Base-by-base conservation (phyloP, 2,888 invertebrate genomes). In the Caenorhabditis becei region DNA sequence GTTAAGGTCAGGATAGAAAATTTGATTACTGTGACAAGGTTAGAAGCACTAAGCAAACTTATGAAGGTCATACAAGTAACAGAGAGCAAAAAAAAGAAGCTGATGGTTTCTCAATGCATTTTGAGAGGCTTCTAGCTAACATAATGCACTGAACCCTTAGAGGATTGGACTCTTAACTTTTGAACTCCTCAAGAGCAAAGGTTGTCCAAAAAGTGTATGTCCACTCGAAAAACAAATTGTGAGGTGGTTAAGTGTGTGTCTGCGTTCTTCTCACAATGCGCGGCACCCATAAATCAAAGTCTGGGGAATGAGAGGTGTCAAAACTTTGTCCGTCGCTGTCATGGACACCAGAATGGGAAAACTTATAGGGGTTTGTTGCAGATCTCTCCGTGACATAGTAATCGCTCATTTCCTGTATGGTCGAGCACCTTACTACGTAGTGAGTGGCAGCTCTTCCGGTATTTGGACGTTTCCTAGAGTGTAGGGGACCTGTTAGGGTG, bases 371-470 rank as follows among this genome's bases (percentile, higher is more conserved):
- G 32, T 44, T 7, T 72, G 59, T 53, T 63, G 63, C 63, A 63
- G 49, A 41, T 32, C 26, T 62, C 54, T 62, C 63, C 61, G 44
- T 75, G 75, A 75, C 75, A 75, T 53, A 75, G 59, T 67, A 75
- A 75, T 75, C 61, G 75, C 26, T 53, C 16, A 75, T 75, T 37
- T 75, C 75, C 75, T 49, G 58, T 47, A 16, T 20, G 41, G 14
- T 14, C 47, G 47, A 47, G 18, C 28, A n/a, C 18, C 28, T 56
- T 63, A 63, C 63, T 56, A 74, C 72, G 63, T 58, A 56, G 56
- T 47, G 63, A 44, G 51, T 37, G 37, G 37, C 54, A 32, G 54
- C 11, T 41, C 14, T 4, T 41, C 14, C 41, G 14, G 41, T 7
- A 32, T 32, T 41, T 5, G 8, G n/a, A 2, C 41, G 14, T 2